Evolutionary conservation across 2,113 vertebrate genomes (phyloP), one percentile per base, ranked within the genome.

Genomic region (Chlorodrepanis virens): DNA sequence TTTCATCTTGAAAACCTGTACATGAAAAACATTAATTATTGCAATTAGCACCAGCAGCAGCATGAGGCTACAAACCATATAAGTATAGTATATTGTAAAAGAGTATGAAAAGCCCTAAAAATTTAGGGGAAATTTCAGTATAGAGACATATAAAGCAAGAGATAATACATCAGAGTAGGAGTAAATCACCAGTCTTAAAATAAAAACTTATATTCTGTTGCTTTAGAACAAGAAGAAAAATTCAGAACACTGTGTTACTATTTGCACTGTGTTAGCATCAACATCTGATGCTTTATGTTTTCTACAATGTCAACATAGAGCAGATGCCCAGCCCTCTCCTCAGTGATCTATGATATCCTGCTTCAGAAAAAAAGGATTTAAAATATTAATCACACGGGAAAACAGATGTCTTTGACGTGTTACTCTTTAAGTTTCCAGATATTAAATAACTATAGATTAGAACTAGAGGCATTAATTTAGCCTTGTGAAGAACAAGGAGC

Each of bases 201-300:
- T 15, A 74, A 20, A 78, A 71, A 25, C 24, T 74, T 83, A 31
- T 27, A n/a, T 74, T 75, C 50, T 24, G 2, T 64, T 83, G n/a
- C 16, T 64, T 88, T 44, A 85, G 49, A 88, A 60, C 59, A 31
- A 93, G 67, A 69, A 56, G 24, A 61, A 87, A 65, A 74, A 47
- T 40, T 24, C 68, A 95, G 63, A 92, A 81, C 22, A 67, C 11
- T 65, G 11, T 24, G 63, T 94, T 90, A 53, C 47, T 90, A 29
- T 92, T 93, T 50, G 39, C 40, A 78, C 54, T 74, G 35, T 57
- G 52, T 63, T 63, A 67, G 9, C 68, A 52, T 67, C 75, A 93
- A 85, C 59, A 75, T 93, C 79, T 74, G 49, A 89, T 81, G 60
- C 61, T 93, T 91, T 90, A 59, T 92, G 63, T 92, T 96, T 88